Base-by-base conservation (phyloP, 2,113 vertebrate species). In the Pachypanchax playfairii region DNA sequence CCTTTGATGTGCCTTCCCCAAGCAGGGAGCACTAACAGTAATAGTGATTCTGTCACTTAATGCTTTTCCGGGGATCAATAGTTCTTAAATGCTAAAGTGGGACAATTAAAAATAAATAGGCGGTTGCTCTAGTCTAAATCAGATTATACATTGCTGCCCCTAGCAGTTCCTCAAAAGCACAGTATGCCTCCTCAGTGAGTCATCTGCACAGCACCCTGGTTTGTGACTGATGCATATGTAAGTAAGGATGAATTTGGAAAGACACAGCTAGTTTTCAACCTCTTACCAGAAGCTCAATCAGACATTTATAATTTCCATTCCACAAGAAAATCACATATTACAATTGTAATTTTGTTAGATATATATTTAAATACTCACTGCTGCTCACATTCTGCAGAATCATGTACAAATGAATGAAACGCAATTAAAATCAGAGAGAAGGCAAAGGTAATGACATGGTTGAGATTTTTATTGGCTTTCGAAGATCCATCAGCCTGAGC, bases 1-100 rank as follows among this genome's bases (percentile, higher is more conserved):
- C 95, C 96, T 98, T 98, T 98, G 95, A 96, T 96, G 96, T 95
- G 94, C 92, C 96, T 95, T 97, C 91, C 87, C 93, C 94, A 96
- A 95, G 94, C 94, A 95, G 94, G 93, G 93, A 94, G 94, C 94
- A 95, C 95, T 94, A 96, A 96, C 94, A 93, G 94, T 95, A 96
- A 96, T 94, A 94, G 94, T 94, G 95, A 98, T 96, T 96, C 94
- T 89, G 93, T 89, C 95, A 94, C 94, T 94, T 95, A 94, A 95
- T 96, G 95, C 92, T 95, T 95, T 95, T 95, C 93, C 88, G 84
- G 91, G 92, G 94, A 98, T 98, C 95, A 97, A 97, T 97, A 96
- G 93, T 93, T 94, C 93, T 95, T 96, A 98, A 96, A 96, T 94
- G 94, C 94, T 95, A 95, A 93, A 94, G 95, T 95, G 95, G 94